Base-by-base conservation (phyloP, 1,140 invertebrate species). In the Cydia amplana region DNA sequence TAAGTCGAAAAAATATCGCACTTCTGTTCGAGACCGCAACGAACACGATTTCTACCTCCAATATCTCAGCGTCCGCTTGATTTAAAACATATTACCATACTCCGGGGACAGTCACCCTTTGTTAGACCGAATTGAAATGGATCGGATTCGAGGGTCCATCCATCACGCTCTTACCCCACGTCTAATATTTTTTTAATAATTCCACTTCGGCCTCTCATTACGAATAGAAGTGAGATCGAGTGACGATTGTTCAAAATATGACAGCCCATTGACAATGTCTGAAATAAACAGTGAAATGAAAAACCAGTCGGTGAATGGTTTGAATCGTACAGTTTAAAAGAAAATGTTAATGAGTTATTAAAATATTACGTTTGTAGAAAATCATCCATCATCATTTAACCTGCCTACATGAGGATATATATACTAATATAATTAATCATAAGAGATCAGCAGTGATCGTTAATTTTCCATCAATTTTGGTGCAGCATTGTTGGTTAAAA, bases 181-280 rank as follows among this genome's bases (percentile, higher is more conserved):
- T 91, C 85, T 91, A 90, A 91, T 91, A 88, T 82, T 91, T 91
- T 91, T 91, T 92, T 92, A 90, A 92, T 92, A 91, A 92, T 91
- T 91, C 87, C 85, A 85, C 82, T 85, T 87, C 78, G 87, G 84
- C 79, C 79, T 80, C 79, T 89, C 86, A 90, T 91, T 90, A 91
- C 84, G 84, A 85, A 82, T 79, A 80, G 83, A 85, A 86, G 82
- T 84, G 83, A 89, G 84, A 90, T 91, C 82, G 87, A 90, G 86
- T 83, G 83, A 51, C 82, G 77, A 89, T 87, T 90, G 85, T 86
- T 73, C 77, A 70, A 76, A 87, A 84, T 90, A 88, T 91, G 91
- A 91, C 89, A 88, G 83, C 75, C 83, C 82, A 89, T 87, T 91
- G 91, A 89, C 88, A 87, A 84, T 80, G 79, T 72, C 82, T 83